Evolutionary conservation across 2,888 invertebrate species (phyloP), one percentile per base, ranked within the genome.

Genomic region (Pseudococcus longispinus): DNA sequence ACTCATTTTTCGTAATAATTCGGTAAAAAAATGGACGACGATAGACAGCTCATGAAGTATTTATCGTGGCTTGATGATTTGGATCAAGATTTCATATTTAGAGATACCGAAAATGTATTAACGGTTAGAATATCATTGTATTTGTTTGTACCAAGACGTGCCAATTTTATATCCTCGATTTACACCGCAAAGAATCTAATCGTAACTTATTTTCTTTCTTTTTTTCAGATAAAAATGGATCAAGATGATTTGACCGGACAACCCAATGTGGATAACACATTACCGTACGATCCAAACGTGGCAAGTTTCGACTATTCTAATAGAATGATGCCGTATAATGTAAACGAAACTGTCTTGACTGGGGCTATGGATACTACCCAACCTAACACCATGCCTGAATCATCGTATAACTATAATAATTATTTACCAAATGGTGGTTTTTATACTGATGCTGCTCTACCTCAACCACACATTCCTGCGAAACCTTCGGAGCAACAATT

Each of bases 1-100:
- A 11, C 23, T 37, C 37, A 37, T 4, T 37, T 60, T 60, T 23
- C 3, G 15, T n/a, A n/a, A 60, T 60, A 23, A 5, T 8, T 60
- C 11, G 1, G 1, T 55, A 1, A 15, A 0, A 65, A 70, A 70
- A 80, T 80, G 77, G 77, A 80, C 3, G 77, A 80, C 20, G 77
- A 80, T 1, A 80, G 42, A 9, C 77, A 80, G 42, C 4, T 80
- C 5, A 42, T 80, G 42, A 80, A 42, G 20, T 80, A 80, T 42
- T 42, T 80, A 20, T 80, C 77, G 42, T 80, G 77, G 77, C 42
- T 80, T 20, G 77, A 80, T 42, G 77, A 80, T 80, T 80, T 80
- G 42, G 77, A 42, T 42, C 77, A 80, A 42, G 77, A 80, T 20
- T 42, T 8, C 9, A 20, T 80, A 42, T 80, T 80, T 11, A n/a